phyloP scores from a whole-genome alignment of 2,797 vertebrate species.

The Mastacembelus armatus region DNA sequence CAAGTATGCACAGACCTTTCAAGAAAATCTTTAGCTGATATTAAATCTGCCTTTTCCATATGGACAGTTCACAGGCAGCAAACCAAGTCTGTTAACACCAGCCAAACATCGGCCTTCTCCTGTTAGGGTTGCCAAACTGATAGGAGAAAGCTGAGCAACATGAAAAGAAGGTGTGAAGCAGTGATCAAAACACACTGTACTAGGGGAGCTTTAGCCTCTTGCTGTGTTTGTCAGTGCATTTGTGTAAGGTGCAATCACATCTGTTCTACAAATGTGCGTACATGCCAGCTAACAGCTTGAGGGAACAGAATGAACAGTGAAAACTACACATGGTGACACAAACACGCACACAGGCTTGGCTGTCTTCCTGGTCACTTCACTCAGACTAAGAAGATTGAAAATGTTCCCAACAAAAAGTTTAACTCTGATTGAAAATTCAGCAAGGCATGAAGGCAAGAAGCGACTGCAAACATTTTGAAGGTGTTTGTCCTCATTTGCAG shows the following conservation, averaged over 20 bases:
- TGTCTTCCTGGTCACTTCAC: background rate
- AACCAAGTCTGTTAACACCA: constrained; percentile 34
- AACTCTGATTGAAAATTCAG: constrained; percentile 5
- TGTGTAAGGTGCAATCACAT: background rate
- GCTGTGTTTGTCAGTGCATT: background rate
- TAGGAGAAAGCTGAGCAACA: constrained; percentile 34
- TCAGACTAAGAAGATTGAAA: background rate
- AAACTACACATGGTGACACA: background rate
- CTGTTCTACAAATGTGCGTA: background rate
- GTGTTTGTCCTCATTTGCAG: background rate
- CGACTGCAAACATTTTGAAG: background rate
- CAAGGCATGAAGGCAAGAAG: constrained; percentile 1
- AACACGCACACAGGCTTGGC: background rate
- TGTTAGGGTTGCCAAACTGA: constrained; percentile 21
- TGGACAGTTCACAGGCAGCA: constrained; percentile 31
- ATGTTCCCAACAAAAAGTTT: background rate
- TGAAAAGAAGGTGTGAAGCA: constrained; percentile 33
- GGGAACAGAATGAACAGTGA: background rate
- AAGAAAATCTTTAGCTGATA: constrained; percentile 2
- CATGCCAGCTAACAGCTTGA: background rate
- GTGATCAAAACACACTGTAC: constrained; percentile 10
- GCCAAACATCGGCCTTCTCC: constrained; percentile 15
- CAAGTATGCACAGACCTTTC: background rate
- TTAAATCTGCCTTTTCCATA: background rate
- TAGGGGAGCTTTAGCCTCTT: background rate